phyloP scores from a whole-genome alignment of 2,113 vertebrate genomes.

The Cephalopterus ornatus region DNA sequence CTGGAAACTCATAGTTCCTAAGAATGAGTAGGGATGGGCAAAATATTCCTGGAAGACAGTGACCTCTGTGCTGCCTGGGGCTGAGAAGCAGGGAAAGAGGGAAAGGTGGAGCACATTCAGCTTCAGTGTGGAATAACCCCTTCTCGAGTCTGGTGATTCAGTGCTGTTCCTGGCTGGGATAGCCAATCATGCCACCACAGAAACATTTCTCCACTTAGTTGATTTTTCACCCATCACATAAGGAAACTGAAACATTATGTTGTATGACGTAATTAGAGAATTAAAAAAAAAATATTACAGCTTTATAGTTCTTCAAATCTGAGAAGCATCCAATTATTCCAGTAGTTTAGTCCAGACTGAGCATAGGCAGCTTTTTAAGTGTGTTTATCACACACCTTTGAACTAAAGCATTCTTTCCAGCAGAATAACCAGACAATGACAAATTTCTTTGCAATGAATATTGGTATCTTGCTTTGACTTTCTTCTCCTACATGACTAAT shows the following conservation, averaged over 20 bases:
- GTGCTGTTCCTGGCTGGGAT: background rate
- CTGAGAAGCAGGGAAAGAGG: background rate
- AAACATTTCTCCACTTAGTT: background rate
- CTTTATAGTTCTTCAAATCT: background rate
- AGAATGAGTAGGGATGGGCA: background rate
- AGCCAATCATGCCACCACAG: background rate
- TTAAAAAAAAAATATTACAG: background rate
- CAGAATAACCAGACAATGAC: background rate
- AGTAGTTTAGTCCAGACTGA: background rate
- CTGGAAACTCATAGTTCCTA: background rate
- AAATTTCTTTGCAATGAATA: background rate
- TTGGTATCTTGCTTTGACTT: background rate
- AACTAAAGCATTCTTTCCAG: background rate
- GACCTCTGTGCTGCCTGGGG: background rate
- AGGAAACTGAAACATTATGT: background rate
- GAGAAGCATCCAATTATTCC: background rate
- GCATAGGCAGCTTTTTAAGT: background rate
- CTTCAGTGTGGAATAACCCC: rapidly evolving
- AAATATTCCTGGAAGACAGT: background rate
- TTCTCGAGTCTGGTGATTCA: background rate
- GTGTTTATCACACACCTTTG: rapidly evolving
- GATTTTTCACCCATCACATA: background rate
- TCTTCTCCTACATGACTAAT: background rate
- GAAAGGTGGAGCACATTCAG: background rate
- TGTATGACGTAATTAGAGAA: background rate